These are phyloP conservation scores for Allolobophora icterica DNA, from an alignment of 2,888 invertebrate species.

Conservation along the genomic window DNA sequence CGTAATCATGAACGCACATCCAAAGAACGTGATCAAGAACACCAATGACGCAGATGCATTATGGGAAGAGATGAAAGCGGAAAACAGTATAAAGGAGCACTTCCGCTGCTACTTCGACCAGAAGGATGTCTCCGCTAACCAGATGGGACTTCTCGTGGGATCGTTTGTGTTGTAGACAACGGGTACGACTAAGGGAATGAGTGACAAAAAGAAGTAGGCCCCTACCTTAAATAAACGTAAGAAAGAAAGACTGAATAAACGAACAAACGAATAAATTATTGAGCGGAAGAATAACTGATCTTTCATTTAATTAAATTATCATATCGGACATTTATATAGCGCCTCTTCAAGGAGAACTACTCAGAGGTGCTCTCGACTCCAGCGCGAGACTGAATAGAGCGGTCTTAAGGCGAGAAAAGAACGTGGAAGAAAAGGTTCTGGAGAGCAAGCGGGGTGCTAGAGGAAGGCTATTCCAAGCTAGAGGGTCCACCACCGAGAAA, in stretches of 20 bases:
- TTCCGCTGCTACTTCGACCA: slow-evolving; percentile 30
- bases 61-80: slow-evolving; percentile 22
- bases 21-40: neutral
- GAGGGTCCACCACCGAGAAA: too few species aligned
- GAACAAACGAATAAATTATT: too few species aligned
- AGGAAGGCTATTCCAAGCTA: too few species aligned
- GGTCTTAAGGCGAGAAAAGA: too few species aligned
- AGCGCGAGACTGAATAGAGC: too few species aligned
- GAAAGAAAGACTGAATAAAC: neutral
- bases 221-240: neutral
- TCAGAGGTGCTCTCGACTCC: too few species aligned
- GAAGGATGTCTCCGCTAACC: slow-evolving; percentile 18
- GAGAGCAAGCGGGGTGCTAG: too few species aligned
- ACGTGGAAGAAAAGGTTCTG: too few species aligned
- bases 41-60: neutral
- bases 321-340: too few species aligned
- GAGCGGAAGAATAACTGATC: too few species aligned
- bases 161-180: neutral
- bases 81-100: neutral
- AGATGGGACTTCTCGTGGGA: slow-evolving; percentile 30
- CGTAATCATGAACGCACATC: slow-evolving; percentile 34
- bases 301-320: too few species aligned
- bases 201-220: neutral
- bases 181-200: neutral
- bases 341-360: too few species aligned